Evolutionary conservation across 2,797 vertebrate genomes (phyloP).

Genomic region (Cirrhinus mrigala): DNA sequence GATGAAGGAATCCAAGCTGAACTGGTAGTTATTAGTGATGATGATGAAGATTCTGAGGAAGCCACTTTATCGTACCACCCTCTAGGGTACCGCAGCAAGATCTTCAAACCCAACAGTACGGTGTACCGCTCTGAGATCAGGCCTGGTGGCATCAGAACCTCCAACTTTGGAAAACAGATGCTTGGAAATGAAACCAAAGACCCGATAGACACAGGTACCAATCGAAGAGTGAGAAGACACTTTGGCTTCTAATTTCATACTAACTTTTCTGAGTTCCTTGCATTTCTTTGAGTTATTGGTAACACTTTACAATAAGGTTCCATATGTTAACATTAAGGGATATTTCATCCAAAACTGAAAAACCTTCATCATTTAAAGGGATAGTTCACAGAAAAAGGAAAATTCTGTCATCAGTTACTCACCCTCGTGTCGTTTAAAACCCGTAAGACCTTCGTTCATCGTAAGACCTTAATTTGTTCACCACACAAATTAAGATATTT

Average conservation of each 20-base stretch:
- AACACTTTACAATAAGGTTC: conserved; percentile 14
- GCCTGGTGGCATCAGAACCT: conserved; percentile 62
- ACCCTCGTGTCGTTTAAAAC: background rate
- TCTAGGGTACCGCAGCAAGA: conserved; percentile 80
- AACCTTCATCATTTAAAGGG: background rate
- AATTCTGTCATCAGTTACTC: background rate
- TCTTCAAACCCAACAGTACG: conserved; percentile 82
- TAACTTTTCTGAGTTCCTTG: conserved; percentile 34
- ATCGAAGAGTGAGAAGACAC: conserved; percentile 69
- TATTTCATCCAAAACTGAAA: background rate
- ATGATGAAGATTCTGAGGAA: conserved; percentile 68
- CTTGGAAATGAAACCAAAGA: conserved; percentile 75
- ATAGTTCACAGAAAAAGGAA: background rate
- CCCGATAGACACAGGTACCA: conserved; percentile 81
- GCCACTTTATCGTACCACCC: conserved; percentile 82
- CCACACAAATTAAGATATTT: background rate
- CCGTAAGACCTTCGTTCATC: background rate
- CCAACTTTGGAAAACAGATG: conserved; percentile 59
- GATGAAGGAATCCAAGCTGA: conserved; percentile 88
- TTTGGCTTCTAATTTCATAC: conserved; percentile 63
- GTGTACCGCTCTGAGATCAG: conserved; percentile 74
- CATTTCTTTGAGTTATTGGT: background rate
- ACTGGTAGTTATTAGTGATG: conserved; percentile 85
- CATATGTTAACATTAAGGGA: background rate
- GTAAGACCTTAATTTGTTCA: too few species aligned